These are phyloP conservation scores for Lipophrys pholis DNA, from an alignment of 2,113 vertebrate species.

Conservation along the genomic window DNA sequence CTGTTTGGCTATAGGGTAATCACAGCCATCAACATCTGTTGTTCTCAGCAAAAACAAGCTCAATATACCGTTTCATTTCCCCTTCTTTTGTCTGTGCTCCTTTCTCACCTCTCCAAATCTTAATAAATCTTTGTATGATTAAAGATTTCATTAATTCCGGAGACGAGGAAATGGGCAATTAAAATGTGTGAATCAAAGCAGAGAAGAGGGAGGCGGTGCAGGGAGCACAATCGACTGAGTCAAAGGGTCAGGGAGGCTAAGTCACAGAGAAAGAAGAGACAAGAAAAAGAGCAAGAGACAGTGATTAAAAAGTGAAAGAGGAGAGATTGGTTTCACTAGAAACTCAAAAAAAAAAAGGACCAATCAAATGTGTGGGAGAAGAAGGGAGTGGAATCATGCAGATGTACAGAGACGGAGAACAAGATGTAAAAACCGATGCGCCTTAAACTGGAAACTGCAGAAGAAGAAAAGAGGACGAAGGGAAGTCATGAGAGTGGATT, in stretches of 20 bases:
- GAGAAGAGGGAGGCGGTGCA: slow-evolving; percentile 21
- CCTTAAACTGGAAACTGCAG: background rate
- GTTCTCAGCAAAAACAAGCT: slow-evolving; percentile 23
- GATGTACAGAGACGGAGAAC: background rate
- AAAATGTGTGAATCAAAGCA: slow-evolving; percentile 63
- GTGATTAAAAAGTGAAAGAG: slow-evolving; percentile 62
- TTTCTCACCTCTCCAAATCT: slow-evolving; percentile 32
- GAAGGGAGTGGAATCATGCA: slow-evolving; percentile 7
- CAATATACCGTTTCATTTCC: slow-evolving; percentile 22
- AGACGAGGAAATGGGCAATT: slow-evolving; percentile 65
- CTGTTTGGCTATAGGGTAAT: slow-evolving; percentile 51
- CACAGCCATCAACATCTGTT: slow-evolving; percentile 47
- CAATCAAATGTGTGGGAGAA: slow-evolving; percentile 47
- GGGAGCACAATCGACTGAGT: slow-evolving; percentile 50
- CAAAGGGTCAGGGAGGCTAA: slow-evolving; percentile 58
- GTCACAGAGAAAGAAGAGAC: slow-evolving; percentile 62
- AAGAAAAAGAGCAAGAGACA: slow-evolving; percentile 39
- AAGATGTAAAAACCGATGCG: slow-evolving; percentile 28
- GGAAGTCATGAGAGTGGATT: background rate
- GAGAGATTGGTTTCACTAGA: slow-evolving; percentile 52
- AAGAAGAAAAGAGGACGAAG: background rate
- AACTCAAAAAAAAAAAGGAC: slow-evolving; percentile 36
- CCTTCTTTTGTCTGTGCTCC: slow-evolving; percentile 10
- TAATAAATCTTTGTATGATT: slow-evolving; percentile 50
- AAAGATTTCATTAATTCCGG: slow-evolving; percentile 66